phyloP scores from a whole-genome alignment of 92 coral and sea anemone species.

The Bergia sp. region DNA sequence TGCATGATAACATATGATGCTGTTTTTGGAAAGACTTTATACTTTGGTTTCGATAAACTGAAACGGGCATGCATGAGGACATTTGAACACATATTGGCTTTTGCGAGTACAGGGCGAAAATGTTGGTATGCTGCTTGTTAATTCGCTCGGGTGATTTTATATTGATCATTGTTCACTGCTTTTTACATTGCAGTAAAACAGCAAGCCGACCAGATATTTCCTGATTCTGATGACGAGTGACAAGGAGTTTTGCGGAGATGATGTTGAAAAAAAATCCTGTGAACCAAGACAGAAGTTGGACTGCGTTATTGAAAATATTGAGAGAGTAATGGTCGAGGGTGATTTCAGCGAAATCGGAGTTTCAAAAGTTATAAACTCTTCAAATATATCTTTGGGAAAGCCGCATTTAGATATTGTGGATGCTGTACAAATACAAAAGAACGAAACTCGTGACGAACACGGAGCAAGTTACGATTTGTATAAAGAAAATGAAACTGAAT shows the following conservation, averaged over 20 bases:
- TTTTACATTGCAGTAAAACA: slow-evolving; percentile 31
- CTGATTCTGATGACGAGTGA: slow-evolving; percentile 19
- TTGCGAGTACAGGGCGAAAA: background rate
- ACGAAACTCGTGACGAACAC: background rate
- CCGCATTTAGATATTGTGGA: background rate
- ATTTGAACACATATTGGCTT: slow-evolving; percentile 10
- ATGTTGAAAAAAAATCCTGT: background rate
- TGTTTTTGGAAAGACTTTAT: background rate
- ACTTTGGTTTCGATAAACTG: slow-evolving; percentile 2
- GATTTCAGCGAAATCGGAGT: background rate
- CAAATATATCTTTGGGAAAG: background rate
- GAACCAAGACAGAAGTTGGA: slow-evolving; percentile 4
- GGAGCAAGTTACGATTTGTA: background rate
- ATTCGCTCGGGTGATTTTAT: slow-evolving; percentile 8
- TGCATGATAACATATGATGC: background rate
- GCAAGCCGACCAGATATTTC: background rate
- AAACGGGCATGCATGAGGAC: background rate
- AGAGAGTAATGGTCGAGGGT: slow-evolving; percentile 4
- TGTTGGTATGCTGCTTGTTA: slow-evolving; percentile 1
- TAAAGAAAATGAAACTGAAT: background rate
- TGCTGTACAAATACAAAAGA: background rate
- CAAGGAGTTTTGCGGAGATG: slow-evolving; percentile 12
- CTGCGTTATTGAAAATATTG: background rate
- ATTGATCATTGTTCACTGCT: slow-evolving; percentile 1
- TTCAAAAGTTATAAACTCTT: background rate